Evolutionary conservation across 2,888 invertebrate genomes (phyloP).

Genomic region (Craniophora ligustri): DNA sequence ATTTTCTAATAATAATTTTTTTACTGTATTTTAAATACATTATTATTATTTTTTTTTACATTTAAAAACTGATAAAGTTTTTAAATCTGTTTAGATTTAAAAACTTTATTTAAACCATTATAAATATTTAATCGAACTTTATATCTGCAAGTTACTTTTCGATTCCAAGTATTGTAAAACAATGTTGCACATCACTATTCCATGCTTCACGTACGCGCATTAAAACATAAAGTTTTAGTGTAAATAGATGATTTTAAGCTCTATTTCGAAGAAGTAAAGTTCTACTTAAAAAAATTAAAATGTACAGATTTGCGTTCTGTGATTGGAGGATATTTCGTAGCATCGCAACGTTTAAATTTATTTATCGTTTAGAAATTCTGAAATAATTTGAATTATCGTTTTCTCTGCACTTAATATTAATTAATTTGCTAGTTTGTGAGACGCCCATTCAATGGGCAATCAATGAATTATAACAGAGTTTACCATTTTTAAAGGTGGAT

Average conservation of each 20-base stretch:
- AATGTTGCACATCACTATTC: slow-evolving; percentile 23
- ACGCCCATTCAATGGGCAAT: too few relatives aligned
- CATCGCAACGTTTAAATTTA: slow-evolving; percentile 37
- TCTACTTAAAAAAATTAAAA: neutral
- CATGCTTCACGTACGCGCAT: slow-evolving; percentile 41
- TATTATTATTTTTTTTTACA: too few relatives aligned
- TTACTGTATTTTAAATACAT: too few relatives aligned
- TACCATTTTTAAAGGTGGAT: too few relatives aligned
- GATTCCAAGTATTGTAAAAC: neutral
- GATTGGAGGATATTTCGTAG: slow-evolving; percentile 33
- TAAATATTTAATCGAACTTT: neutral
- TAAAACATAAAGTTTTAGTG: slow-evolving; percentile 42
- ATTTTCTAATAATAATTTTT: too few relatives aligned
- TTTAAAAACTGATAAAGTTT: too few relatives aligned
- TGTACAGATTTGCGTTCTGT: slow-evolving; percentile 14
- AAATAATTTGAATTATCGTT: neutral
- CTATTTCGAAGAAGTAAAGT: accelerated
- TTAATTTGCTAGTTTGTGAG: too few relatives aligned
- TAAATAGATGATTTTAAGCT: slow-evolving; percentile 4
- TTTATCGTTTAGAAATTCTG: slow-evolving; percentile 27
- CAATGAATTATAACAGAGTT: too few relatives aligned
- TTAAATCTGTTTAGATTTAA: too few relatives aligned
- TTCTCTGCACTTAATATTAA: too few relatives aligned
- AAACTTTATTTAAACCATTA: neutral
- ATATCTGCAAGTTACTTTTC: neutral